These are phyloP conservation scores for Alentia gelatinosa DNA, from an alignment of 2,888 invertebrate species.

Conservation along the genomic window DNA sequence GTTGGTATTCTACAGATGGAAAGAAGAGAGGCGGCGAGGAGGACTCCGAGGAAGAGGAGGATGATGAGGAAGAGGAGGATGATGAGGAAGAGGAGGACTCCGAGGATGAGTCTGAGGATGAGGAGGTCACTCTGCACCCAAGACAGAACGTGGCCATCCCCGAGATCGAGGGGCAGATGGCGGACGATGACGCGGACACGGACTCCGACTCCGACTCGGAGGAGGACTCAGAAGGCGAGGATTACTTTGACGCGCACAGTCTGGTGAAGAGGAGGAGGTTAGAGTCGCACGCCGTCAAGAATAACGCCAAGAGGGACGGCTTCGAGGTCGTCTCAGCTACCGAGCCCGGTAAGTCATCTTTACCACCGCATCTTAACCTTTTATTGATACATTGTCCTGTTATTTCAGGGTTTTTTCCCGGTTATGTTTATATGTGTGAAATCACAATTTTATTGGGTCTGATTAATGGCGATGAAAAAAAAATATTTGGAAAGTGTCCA, in stretches of 20 bases:
- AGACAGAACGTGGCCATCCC: neutral
- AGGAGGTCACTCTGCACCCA: neutral
- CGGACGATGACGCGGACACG: constrained; percentile 61
- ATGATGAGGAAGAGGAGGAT: constrained; percentile 59
- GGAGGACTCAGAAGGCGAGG: constrained; percentile 61
- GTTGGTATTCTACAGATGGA: neutral
- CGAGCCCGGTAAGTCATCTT: constrained; percentile 54
- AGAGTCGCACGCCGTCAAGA: constrained; percentile 76
- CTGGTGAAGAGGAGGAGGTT: constrained; percentile 65
- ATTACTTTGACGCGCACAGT: neutral
- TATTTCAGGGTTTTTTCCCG: no score
- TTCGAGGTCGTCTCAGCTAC: constrained; percentile 86
- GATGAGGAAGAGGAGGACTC: constrained; percentile 62
- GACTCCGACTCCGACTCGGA: constrained; percentile 53
- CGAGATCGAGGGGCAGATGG: neutral
- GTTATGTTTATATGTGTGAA: no score
- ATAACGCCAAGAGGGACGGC: constrained; percentile 80
- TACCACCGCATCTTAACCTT: no score
- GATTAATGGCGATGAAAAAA: no score
- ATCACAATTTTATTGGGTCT: no score
- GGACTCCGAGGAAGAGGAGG: neutral
- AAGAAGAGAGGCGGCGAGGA: constrained; percentile 61
- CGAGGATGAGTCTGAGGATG: constrained; percentile 22
- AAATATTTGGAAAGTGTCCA: no score
- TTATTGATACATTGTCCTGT: no score